Conservation (phyloP, 1,140 invertebrate genomes). For the Chironomus tepperi region DNA sequence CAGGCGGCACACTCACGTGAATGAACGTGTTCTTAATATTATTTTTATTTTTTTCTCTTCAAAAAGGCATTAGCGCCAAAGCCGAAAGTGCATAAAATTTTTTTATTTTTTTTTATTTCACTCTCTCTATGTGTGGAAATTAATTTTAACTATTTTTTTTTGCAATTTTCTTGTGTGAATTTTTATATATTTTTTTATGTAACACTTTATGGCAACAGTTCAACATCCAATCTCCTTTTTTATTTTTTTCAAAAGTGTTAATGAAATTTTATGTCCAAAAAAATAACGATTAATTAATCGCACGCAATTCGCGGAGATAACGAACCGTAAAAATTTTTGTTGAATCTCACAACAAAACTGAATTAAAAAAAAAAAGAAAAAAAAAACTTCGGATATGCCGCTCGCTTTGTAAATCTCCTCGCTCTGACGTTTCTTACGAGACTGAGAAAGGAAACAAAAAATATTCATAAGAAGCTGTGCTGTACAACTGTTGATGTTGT, state of each 20-base stretch:
- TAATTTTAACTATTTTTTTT: no score
- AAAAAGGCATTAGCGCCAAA: not conserved
- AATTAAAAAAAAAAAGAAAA: not conserved
- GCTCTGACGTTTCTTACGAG: constrained; percentile 17
- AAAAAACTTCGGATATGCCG: not conserved
- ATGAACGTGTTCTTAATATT: not conserved
- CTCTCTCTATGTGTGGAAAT: not conserved
- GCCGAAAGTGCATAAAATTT: not conserved
- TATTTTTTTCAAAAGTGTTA: no score
- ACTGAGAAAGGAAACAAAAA: constrained; percentile 4
- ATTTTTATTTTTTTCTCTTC: not conserved
- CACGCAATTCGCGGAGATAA: not conserved
- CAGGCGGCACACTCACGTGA: not conserved
- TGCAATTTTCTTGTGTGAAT: no score
- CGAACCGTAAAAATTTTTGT: constrained; percentile 11
- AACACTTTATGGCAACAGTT: no score
- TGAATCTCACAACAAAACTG: not conserved
- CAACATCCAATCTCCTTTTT: no score
- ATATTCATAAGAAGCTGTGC: constrained; percentile 15
- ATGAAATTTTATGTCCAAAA: no score
- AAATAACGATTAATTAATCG: no score
- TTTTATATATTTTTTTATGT: no score
- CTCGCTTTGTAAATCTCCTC: not conserved
- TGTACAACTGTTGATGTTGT: constrained; percentile 12
- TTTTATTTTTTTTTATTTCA: constrained; percentile 13